Conservation (phyloP, 2,113 vertebrate genomes). For the Phylloscopus trochilus region DNA sequence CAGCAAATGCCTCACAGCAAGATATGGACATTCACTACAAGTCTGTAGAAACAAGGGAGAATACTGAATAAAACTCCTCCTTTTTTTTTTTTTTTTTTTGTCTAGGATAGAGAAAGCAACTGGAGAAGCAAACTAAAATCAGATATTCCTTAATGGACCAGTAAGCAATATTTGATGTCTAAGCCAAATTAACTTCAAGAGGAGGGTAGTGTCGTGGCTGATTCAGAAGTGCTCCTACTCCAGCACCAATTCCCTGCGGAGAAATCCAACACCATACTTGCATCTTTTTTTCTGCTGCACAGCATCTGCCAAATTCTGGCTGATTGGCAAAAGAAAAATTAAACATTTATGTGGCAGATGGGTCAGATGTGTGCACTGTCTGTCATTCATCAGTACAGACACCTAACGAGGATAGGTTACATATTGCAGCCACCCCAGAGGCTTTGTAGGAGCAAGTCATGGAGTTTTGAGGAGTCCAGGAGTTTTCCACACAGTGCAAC, state of each 20-base stretch:
- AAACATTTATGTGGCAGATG: background rate
- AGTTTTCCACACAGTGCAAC: background rate
- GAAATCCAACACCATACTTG: background rate
- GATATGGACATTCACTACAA: background rate
- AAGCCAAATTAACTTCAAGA: background rate
- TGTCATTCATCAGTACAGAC: background rate
- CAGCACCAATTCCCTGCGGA: background rate
- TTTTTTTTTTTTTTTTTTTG: background rate
- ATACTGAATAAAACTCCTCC: background rate
- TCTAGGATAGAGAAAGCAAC: background rate
- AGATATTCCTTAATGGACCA: conserved; percentile 5
- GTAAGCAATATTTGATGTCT: background rate
- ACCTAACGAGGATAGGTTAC: background rate
- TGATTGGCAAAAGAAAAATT: conserved; percentile 10
- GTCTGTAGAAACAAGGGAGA: background rate
- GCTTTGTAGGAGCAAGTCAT: background rate
- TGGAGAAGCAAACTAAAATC: background rate
- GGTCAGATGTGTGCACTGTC: background rate
- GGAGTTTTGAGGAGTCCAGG: background rate
- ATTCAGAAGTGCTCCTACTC: background rate
- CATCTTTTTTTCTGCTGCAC: background rate
- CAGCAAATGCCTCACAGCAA: background rate
- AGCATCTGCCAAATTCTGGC: background rate
- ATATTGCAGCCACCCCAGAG: background rate
- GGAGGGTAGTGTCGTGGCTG: background rate